These are phyloP conservation scores for Arizona elegans DNA, from an alignment of 2,113 vertebrate species.

Conservation along the genomic window DNA sequence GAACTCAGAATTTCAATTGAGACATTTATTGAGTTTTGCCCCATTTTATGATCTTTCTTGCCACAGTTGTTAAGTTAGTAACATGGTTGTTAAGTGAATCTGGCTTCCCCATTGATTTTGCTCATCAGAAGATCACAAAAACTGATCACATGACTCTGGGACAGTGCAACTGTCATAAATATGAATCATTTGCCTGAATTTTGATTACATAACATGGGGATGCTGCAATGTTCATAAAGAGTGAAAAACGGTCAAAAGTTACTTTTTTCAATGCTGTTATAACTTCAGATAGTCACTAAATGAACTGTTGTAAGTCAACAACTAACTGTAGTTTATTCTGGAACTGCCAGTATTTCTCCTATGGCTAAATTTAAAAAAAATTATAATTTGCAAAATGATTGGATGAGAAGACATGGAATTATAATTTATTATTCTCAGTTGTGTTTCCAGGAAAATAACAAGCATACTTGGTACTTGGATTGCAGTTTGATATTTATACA, in stretches of 20 bases:
- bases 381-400: neutral
- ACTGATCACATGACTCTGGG: neutral
- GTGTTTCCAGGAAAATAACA: slow-evolving; percentile 12
- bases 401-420: neutral
- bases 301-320: neutral
- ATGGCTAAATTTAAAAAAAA: neutral
- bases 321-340: neutral
- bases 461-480: slow-evolving; percentile 1
- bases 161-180: neutral
- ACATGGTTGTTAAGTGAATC: neutral
- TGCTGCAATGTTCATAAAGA: neutral
- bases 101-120: neutral
- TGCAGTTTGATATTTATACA: neutral
- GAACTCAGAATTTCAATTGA: neutral
- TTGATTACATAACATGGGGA: neutral
- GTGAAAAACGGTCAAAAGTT: neutral
- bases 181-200: neutral
- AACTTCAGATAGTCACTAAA: neutral
- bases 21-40: neutral
- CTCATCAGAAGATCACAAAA: neutral
- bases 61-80: neutral
- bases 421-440: slow-evolving; percentile 12
- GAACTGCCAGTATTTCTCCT: neutral
- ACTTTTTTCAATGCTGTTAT: neutral
- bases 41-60: neutral